Evolutionary conservation across 1,140 invertebrate species (phyloP).

Genomic region (Trichomalopsis sarcophagae): DNA sequence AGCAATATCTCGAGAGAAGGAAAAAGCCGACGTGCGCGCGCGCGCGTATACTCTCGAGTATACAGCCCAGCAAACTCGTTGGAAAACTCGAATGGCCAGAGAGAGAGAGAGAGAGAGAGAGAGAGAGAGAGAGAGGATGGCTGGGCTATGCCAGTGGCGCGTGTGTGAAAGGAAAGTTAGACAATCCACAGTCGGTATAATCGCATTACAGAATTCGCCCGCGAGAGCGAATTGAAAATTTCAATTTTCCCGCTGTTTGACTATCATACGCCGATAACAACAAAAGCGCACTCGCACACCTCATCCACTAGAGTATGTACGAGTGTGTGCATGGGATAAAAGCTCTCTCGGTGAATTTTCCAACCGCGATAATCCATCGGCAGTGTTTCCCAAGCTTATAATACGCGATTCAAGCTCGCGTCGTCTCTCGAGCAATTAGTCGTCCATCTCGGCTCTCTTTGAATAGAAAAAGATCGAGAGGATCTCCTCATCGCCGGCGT

Average conservation of each 20-base stretch:
- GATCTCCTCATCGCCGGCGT: too few species aligned
- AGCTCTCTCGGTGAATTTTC: constrained; percentile 16
- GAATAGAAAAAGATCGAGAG: not conserved
- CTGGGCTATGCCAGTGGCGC: not conserved
- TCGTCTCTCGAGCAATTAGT: not conserved
- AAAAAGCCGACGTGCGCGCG: not conserved
- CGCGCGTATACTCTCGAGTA: not conserved
- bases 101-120: not conserved
- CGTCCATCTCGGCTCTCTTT: not conserved
- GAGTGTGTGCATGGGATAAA: not conserved
- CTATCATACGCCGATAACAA: constrained; percentile 31
- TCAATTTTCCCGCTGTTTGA: constrained; percentile 35
- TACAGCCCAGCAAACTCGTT: constrained; percentile 40
- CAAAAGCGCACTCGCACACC: not conserved
- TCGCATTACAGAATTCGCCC: constrained; percentile 38
- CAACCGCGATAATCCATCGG: too few species aligned
- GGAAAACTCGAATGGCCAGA: constrained; percentile 38
- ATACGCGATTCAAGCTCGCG: not conserved
- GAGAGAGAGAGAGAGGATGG: too few species aligned
- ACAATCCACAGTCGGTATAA: constrained; percentile 34
- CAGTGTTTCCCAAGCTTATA: not conserved
- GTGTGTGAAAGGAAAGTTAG: constrained; percentile 21
- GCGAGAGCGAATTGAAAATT: constrained; percentile 34
- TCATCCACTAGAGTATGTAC: not conserved
- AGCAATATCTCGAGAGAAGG: not conserved